Percentiles rank a stretch among this genome's conserved stretches.
These are phyloP conservation scores for Echinops telfairi DNA, from an alignment of 2,113 vertebrate genomes.

Conservation along the genomic window DNA sequence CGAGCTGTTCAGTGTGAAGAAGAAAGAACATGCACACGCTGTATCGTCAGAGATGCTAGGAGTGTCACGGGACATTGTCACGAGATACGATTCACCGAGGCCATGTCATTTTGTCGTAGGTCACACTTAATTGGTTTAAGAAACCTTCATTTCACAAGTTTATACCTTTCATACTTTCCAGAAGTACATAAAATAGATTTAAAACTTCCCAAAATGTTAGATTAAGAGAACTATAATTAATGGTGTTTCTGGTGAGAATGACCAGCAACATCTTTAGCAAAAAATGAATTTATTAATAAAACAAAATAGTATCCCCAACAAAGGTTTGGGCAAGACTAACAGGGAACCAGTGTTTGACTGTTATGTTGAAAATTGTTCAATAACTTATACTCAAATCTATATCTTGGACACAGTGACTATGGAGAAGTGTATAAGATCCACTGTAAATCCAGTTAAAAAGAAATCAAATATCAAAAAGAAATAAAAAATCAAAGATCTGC, in stretches of 20 bases:
- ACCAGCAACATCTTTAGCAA: background rate
- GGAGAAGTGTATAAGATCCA: background rate
- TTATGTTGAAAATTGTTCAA: background rate
- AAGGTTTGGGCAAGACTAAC: background rate
- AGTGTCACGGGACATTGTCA: background rate
- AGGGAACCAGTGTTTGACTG: background rate
- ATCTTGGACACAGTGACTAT: background rate
- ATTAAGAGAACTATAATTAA: slow-evolving; percentile 22
- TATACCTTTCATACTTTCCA: background rate
- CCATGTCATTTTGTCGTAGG: background rate
- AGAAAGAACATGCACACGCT: background rate
- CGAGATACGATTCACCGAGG: background rate
- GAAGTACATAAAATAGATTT: slow-evolving; percentile 43
- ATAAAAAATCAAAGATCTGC: background rate
- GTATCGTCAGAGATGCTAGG: background rate
- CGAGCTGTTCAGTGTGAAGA: background rate
- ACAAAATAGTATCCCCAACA: background rate
- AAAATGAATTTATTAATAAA: background rate
- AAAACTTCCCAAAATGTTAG: slow-evolving; percentile 42
- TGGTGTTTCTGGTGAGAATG: background rate
- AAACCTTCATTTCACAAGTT: slow-evolving; percentile 36
- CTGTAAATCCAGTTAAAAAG: background rate
- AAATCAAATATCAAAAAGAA: background rate
- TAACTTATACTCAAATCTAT: background rate
- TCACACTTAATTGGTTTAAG: background rate